Evolutionary conservation across 2,797 vertebrate genomes (phyloP).

Genomic region (Zenarchopterus dispar): DNA sequence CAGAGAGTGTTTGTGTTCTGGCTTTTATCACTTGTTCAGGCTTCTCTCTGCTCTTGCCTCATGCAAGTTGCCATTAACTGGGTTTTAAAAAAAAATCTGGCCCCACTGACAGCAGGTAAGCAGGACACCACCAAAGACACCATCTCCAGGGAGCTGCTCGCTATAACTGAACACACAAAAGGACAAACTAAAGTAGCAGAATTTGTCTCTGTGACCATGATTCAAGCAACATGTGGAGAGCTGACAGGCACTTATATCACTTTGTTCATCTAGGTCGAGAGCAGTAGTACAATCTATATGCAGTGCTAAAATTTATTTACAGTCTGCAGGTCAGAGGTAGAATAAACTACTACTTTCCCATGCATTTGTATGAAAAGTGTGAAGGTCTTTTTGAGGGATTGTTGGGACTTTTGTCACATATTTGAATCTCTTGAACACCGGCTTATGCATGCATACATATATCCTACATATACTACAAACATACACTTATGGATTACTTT

Average conservation of each 20-base stretch:
- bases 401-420: slow-evolving; percentile 7
- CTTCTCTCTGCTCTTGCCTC: slow-evolving; percentile 46
- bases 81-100: slow-evolving; percentile 44
- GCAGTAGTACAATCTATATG: slow-evolving; percentile 3
- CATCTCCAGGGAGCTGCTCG: slow-evolving; percentile 29
- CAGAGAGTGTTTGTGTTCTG: slow-evolving; percentile 57
- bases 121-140: slow-evolving; percentile 46
- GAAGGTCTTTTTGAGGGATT: slow-evolving; percentile 14
- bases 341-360: slow-evolving; percentile 26
- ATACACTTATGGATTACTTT: too few relatives aligned
- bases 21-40: slow-evolving; percentile 62
- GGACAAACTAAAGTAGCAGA: slow-evolving; percentile 32
- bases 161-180: slow-evolving; percentile 44
- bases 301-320: slow-evolving; percentile 3
- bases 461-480: not conserved
- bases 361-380: slow-evolving; percentile 30
- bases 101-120: slow-evolving; percentile 47
- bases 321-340: slow-evolving; percentile 14
- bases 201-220: slow-evolving; percentile 11
- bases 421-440: slow-evolving; percentile 7
- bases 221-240: slow-evolving; percentile 8
- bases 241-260: slow-evolving; percentile 6
- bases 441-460: too few relatives aligned
- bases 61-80: slow-evolving; percentile 60
- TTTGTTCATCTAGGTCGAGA: slow-evolving; percentile 4